Evolutionary conservation across 2,113 vertebrate species (phyloP).

Genomic region (Pantherophis guttatus): DNA sequence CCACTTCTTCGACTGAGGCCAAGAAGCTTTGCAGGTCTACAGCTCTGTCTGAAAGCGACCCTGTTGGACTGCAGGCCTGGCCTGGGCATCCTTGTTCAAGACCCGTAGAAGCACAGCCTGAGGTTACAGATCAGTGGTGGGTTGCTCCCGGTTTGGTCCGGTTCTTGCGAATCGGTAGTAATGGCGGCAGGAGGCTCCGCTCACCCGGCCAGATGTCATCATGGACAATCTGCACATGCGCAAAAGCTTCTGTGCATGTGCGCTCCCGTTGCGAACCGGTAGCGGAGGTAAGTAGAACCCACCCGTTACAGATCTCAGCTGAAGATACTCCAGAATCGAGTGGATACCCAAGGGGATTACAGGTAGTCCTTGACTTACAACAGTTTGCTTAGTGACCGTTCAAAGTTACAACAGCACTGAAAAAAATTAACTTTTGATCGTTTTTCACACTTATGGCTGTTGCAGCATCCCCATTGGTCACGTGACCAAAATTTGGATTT

Average conservation of each 20-base stretch:
- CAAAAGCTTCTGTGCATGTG: too few species aligned
- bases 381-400: neutral
- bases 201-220: too few species aligned
- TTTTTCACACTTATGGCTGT: neutral
- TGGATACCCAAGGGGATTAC: neutral
- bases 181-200: too few species aligned
- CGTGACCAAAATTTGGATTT: too few species aligned
- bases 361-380: neutral
- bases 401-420: neutral
- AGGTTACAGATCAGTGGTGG: neutral
- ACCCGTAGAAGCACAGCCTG: neutral
- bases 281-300: too few species aligned
- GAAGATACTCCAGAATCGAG: neutral
- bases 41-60: neutral
- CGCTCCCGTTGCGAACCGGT: too few species aligned
- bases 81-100: too few species aligned
- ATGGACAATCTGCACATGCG: too few species aligned
- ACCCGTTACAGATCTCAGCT: neutral
- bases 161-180: too few species aligned
- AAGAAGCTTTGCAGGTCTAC: neutral
- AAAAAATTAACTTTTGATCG: too few species aligned
- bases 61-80: neutral
- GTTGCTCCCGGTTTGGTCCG: too few species aligned
- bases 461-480: too few species aligned
- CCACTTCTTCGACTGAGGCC: neutral